Conservation (phyloP, 2,113 vertebrate genomes). For the Phocoena sinus region DNA sequence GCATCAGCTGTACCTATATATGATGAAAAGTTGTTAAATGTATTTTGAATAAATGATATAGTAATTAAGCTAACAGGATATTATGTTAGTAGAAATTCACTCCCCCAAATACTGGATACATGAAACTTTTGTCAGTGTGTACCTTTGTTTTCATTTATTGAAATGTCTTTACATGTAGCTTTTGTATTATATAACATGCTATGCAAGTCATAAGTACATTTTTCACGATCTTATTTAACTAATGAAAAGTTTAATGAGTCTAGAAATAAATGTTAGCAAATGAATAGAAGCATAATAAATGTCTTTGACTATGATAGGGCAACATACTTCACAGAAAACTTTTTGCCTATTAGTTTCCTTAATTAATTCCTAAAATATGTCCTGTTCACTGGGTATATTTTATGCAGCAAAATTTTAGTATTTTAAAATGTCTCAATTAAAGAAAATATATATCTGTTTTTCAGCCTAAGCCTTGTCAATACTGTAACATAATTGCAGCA, state of each 20-base stretch:
- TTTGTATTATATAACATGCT: neutral
- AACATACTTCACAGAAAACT: neutral
- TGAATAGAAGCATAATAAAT: neutral
- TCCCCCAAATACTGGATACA: neutral
- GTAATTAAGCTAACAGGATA: neutral
- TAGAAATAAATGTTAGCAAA: neutral
- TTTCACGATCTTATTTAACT: neutral
- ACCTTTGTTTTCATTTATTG: constrained; percentile 1
- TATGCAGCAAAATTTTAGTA: neutral
- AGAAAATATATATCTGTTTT: constrained; percentile 43
- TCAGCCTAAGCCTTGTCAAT: constrained; percentile 98
- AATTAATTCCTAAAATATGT: neutral
- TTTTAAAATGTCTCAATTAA: constrained; percentile 14
- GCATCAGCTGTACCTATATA: neutral
- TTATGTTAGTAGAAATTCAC: neutral
- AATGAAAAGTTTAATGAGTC: neutral
- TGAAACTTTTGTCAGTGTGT: neutral
- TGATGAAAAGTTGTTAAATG: neutral
- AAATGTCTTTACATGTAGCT: neutral
- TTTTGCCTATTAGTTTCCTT: neutral
- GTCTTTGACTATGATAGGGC: neutral
- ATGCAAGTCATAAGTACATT: neutral
- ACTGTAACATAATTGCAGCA: constrained; percentile 99
- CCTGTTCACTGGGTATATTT: neutral
- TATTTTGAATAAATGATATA: neutral